Percentiles rank a stretch among this genome's conserved stretches.
Conservation (phyloP, 2,113 vertebrate genomes). For the Morphnarchus princeps region DNA sequence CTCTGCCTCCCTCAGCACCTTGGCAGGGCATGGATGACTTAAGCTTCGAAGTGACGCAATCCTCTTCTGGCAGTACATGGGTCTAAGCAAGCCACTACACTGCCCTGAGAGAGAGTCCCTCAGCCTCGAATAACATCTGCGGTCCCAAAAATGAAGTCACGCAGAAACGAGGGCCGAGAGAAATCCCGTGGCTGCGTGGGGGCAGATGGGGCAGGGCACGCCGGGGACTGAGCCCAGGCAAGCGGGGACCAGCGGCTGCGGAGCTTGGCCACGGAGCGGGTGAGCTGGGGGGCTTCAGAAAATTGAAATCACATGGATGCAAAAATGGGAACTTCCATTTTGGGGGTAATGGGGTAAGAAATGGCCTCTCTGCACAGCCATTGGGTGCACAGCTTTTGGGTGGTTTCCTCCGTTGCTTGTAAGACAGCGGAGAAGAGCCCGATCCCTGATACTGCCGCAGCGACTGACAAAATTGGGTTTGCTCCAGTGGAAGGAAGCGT, state of each 20-base stretch:
- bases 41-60: neutral
- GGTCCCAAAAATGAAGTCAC: neutral
- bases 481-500: neutral
- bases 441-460: neutral
- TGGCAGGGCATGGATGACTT: neutral
- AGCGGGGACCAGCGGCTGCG: neutral
- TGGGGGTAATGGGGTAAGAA: neutral
- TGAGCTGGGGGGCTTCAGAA: neutral
- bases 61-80: neutral
- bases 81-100: neutral
- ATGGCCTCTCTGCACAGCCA: neutral
- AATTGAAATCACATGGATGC: neutral
- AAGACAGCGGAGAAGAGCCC: rapidly evolving
- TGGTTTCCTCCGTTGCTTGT: neutral
- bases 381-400: neutral
- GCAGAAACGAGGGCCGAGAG: neutral
- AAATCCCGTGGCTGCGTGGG: too few species aligned
- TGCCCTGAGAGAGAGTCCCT: neutral
- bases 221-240: rapidly evolving
- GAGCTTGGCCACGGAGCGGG: rapidly evolving
- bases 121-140: neutral
- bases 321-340: neutral
- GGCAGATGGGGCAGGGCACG: neutral
- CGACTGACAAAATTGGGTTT: neutral
- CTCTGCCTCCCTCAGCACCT: neutral